phyloP scores from a whole-genome alignment of 2,113 vertebrate genomes.

The Ctenomys sociabilis region DNA sequence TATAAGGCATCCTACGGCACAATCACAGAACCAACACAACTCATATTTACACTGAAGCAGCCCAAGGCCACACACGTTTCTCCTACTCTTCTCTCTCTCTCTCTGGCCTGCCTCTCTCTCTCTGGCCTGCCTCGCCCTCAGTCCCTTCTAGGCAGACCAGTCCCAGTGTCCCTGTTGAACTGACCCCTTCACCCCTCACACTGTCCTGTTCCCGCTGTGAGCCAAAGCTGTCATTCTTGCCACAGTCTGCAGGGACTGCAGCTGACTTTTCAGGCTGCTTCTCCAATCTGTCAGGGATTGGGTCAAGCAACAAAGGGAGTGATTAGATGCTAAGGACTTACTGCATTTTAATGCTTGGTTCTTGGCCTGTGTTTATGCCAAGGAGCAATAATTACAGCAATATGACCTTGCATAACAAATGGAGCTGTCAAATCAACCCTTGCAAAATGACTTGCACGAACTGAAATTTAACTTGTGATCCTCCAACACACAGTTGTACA shows the following conservation, averaged over 20 bases:
- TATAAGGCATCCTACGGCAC: background rate
- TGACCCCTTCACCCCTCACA: background rate
- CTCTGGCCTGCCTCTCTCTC: background rate
- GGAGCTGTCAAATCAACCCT: conserved; percentile 53
- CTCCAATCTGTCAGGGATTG: conserved; percentile 42
- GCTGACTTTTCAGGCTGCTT: background rate
- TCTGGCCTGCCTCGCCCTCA: background rate
- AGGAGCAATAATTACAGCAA: conserved; percentile 68
- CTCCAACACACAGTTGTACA: conserved; percentile 1
- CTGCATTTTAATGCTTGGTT: conserved; percentile 65
- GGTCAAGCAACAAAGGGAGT: conserved; percentile 65
- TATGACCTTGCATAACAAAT: conserved; percentile 74
- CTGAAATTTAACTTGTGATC: conserved; percentile 58
- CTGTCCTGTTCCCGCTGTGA: background rate
- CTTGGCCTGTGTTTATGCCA: conserved; percentile 55
- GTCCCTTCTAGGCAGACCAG: background rate
- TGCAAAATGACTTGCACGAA: conserved; percentile 58
- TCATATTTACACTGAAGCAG: conserved; percentile 31
- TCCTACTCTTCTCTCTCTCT: background rate
- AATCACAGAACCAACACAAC: conserved; percentile 10
- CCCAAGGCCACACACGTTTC: background rate
- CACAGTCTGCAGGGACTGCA: background rate
- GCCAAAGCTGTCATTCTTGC: conserved; percentile 21
- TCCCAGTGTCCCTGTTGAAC: background rate
- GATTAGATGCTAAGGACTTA: conserved; percentile 62